Evolutionary conservation across 2,797 vertebrate species (phyloP).

Genomic region (Remorina albescens): DNA sequence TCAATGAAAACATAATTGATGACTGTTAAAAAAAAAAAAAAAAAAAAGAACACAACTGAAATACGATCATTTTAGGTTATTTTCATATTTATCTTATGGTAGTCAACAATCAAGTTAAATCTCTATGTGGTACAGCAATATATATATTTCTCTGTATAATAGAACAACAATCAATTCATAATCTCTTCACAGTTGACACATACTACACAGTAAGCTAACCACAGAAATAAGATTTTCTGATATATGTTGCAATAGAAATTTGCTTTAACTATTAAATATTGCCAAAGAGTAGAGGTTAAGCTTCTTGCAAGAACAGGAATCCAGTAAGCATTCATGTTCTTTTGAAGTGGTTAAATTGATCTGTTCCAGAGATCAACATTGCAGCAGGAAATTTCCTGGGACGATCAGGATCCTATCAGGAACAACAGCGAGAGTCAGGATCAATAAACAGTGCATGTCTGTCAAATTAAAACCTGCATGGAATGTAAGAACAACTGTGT

Average conservation of each 20-base stretch:
- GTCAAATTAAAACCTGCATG: not conserved
- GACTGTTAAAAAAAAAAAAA: not conserved
- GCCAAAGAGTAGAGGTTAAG: not conserved
- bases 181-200: not conserved
- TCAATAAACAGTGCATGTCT: not conserved
- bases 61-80: not conserved
- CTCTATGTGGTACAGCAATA: not conserved
- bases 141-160: not conserved
- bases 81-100: not conserved
- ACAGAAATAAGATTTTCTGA: not conserved
- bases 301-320: not conserved
- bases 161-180: not conserved
- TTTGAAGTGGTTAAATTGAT: conserved; percentile 81
- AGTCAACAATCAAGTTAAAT: not conserved
- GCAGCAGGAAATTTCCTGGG: conserved; percentile 82
- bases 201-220: not conserved
- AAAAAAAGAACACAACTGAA: not conserved
- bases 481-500: not conserved
- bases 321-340: conserved; percentile 23
- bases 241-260: not conserved
- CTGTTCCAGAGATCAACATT: conserved; percentile 74
- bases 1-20: not conserved
- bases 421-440: conserved; percentile 27
- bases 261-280: not conserved
- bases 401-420: conserved; percentile 81